Conservation (phyloP, 2,797 vertebrate genomes). For the Sus cebifrons region DNA sequence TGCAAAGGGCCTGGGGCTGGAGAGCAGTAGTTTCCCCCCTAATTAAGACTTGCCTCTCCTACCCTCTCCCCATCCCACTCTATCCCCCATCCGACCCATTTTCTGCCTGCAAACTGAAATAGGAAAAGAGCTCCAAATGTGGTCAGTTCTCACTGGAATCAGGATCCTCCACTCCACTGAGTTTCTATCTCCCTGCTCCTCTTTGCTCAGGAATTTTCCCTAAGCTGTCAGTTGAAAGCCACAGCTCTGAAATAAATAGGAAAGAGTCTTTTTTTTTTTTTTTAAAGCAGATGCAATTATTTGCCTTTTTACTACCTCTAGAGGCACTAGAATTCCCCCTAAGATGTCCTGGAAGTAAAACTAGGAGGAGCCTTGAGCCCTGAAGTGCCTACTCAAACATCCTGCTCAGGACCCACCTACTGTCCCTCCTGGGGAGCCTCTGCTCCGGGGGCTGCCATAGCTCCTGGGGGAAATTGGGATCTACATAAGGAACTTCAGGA, state of each 20-base stretch:
- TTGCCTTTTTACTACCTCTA: background rate
- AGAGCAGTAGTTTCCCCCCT: background rate
- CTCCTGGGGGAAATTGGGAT: background rate
- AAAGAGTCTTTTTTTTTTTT: background rate
- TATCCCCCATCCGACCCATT: background rate
- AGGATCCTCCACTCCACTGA: background rate
- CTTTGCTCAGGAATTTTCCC: background rate
- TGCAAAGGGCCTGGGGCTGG: background rate
- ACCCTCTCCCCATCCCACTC: background rate
- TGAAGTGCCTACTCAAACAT: background rate
- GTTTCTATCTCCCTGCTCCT: background rate
- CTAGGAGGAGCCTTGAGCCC: background rate
- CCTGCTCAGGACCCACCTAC: background rate
- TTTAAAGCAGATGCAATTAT: background rate
- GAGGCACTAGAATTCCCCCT: background rate
- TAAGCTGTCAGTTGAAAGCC: background rate
- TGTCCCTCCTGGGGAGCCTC: background rate
- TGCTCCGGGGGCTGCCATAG: background rate
- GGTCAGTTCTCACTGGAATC: background rate
- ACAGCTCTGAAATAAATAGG: background rate
- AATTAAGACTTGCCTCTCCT: background rate
- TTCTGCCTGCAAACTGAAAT: background rate
- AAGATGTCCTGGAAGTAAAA: slow-evolving; percentile 16
- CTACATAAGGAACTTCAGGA: background rate
- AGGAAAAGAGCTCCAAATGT: background rate